These are phyloP conservation scores for Meliscaeva auricollis DNA, from an alignment of 2,888 invertebrate genomes.

Conservation along the genomic window DNA sequence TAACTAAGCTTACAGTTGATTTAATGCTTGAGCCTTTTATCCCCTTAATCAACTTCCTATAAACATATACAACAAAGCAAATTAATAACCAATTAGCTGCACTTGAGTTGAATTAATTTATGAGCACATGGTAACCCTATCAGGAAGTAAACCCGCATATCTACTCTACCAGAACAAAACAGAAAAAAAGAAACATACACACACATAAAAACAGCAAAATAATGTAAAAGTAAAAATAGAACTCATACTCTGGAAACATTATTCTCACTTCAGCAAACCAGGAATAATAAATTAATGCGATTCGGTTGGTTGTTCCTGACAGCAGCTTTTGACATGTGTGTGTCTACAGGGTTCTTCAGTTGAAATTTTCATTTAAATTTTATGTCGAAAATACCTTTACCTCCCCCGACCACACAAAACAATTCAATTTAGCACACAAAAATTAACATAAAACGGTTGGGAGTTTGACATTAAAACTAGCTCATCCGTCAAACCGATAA, in stretches of 20 bases:
- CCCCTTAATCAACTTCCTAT: conserved; percentile 18
- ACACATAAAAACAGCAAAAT: conserved; percentile 12
- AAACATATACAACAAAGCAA: conserved; percentile 1
- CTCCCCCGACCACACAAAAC: conserved; percentile 16
- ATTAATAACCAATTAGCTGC: conserved; percentile 57
- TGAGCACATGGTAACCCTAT: conserved; percentile 60
- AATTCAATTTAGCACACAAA: conserved; percentile 41
- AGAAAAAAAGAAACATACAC: background rate
- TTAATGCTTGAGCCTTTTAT: conserved; percentile 22
- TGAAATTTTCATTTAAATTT: conserved; percentile 45
- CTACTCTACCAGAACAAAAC: conserved; percentile 42
- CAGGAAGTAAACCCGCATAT: conserved; percentile 61
- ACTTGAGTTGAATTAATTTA: conserved; percentile 42
- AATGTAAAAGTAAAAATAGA: background rate
- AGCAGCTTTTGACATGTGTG: conserved; percentile 50
- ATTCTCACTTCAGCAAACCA: conserved; percentile 64
- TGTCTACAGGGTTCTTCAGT: conserved; percentile 53
- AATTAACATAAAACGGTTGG: conserved; percentile 62
- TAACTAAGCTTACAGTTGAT: conserved; percentile 38
- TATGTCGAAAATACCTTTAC: conserved; percentile 30
- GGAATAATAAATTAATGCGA: conserved; percentile 55
- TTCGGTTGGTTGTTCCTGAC: conserved; percentile 63
- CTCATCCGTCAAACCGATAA: conserved; percentile 58
- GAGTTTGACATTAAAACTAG: conserved; percentile 51
- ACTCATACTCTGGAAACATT: conserved; percentile 40